A percentile compares a stretch with the other conserved stretches of the same genome.
These are phyloP conservation scores for Haemorhous mexicanus DNA, from an alignment of 2,113 vertebrate species.

Conservation along the genomic window DNA sequence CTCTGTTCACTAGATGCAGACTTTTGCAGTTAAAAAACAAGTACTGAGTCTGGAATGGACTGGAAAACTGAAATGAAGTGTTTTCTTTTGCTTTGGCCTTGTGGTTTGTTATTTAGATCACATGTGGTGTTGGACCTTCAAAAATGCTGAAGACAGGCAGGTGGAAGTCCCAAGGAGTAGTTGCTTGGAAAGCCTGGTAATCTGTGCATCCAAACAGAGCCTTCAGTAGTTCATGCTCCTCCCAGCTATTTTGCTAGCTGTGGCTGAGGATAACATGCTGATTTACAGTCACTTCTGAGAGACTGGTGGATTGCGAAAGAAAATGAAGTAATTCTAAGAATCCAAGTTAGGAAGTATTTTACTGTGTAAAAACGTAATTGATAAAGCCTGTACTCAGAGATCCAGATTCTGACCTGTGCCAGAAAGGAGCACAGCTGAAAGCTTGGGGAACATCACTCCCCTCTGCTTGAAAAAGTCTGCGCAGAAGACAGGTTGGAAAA, in stretches of 20 bases:
- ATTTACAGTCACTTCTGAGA: background rate
- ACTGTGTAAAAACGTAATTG: conserved; percentile 6
- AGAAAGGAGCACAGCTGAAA: background rate
- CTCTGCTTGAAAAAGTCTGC: background rate
- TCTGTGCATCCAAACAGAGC: background rate
- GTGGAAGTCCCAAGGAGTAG: background rate
- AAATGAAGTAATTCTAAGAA: background rate
- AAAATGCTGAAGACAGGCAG: background rate
- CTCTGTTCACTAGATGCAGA: background rate
- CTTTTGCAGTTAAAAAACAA: background rate
- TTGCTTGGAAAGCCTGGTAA: background rate
- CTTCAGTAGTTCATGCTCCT: background rate
- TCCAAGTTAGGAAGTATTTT: conserved; percentile 29
- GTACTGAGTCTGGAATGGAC: background rate
- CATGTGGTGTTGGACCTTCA: background rate
- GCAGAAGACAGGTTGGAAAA: background rate
- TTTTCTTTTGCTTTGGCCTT: background rate
- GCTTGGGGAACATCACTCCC: background rate
- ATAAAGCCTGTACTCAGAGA: background rate
- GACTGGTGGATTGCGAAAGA: background rate
- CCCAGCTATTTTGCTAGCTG: background rate
- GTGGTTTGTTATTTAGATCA: background rate
- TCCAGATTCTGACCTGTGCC: background rate
- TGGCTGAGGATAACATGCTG: background rate
- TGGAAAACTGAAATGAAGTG: background rate